Conservation (phyloP, 1,140 invertebrate genomes). For the Aporrectodea caliginosa region DNA sequence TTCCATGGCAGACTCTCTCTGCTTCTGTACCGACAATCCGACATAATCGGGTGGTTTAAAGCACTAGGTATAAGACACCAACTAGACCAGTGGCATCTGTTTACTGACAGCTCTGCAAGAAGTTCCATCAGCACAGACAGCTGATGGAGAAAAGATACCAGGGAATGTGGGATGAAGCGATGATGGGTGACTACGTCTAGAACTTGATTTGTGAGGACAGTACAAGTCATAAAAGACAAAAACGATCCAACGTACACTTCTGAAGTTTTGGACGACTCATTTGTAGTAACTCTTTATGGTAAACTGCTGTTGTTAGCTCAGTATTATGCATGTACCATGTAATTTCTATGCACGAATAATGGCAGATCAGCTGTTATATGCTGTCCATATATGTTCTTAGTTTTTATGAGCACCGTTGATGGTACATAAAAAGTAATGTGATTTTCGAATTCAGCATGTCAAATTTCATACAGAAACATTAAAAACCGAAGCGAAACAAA, state of each 20-base stretch:
- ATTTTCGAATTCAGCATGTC: background rate
- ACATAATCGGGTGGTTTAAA: conserved; percentile 14
- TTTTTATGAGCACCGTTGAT: background rate
- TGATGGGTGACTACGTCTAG: conserved; percentile 38
- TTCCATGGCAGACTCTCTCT: conserved; percentile 3
- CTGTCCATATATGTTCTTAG: background rate
- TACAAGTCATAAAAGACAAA: background rate
- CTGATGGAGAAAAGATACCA: conserved; percentile 45
- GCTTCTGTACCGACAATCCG: conserved; percentile 7
- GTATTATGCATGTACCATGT: background rate
- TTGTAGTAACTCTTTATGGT: background rate
- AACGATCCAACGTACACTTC: background rate
- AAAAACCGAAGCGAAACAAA: background rate
- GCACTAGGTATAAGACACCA: conserved; percentile 2
- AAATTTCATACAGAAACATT: background rate
- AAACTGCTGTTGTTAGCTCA: background rate
- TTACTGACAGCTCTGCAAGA: conserved; percentile 1
- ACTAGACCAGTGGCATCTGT: conserved; percentile 12
- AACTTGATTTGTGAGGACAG: background rate
- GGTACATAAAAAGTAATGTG: background rate
- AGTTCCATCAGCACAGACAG: conserved; percentile 50
- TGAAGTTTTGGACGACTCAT: background rate
- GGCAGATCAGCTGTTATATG: background rate
- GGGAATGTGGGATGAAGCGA: conserved; percentile 35
- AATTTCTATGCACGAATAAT: background rate